A percentile compares a stretch with the other conserved stretches of the same genome.
phyloP scores from a whole-genome alignment of 2,888 invertebrate species.

The Pyrgus malvae region DNA sequence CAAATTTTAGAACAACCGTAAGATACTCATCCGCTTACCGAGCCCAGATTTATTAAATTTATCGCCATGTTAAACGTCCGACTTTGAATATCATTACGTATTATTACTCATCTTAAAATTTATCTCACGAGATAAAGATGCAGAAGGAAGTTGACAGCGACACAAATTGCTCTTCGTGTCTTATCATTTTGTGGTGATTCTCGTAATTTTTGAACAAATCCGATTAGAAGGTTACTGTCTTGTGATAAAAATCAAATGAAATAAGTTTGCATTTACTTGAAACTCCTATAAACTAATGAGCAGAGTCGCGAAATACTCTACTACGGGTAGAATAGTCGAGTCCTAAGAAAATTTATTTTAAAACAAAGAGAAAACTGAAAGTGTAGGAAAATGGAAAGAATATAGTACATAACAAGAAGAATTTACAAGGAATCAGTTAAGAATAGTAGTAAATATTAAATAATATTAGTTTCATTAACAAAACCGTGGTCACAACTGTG shows the following conservation, averaged over 20 bases:
- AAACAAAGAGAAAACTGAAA: too few relatives aligned
- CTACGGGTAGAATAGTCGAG: too few relatives aligned
- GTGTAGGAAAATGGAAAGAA: too few relatives aligned
- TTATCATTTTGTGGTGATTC: slow-evolving; percentile 34
- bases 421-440: too few relatives aligned
- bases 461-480: too few relatives aligned
- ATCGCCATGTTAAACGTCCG: slow-evolving; percentile 22
- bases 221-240: slow-evolving; percentile 18
- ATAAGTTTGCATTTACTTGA: not conserved
- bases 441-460: too few relatives aligned
- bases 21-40: not conserved
- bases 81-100: slow-evolving; percentile 26
- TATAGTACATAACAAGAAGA: too few relatives aligned
- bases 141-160: slow-evolving; percentile 29
- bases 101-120: slow-evolving; percentile 27
- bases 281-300: too few relatives aligned
- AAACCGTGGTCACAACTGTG: too few relatives aligned
- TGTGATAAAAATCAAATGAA: slow-evolving; percentile 3
- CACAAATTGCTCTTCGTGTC: slow-evolving; percentile 34
- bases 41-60: slow-evolving; percentile 25
- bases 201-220: slow-evolving; percentile 31
- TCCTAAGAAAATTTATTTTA: too few relatives aligned
- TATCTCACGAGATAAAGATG: slow-evolving; percentile 26
- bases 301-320: too few relatives aligned
- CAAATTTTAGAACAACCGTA: not conserved